phyloP scores from a whole-genome alignment of 2,113 vertebrate genomes.

The Neopipo cinnamomea region DNA sequence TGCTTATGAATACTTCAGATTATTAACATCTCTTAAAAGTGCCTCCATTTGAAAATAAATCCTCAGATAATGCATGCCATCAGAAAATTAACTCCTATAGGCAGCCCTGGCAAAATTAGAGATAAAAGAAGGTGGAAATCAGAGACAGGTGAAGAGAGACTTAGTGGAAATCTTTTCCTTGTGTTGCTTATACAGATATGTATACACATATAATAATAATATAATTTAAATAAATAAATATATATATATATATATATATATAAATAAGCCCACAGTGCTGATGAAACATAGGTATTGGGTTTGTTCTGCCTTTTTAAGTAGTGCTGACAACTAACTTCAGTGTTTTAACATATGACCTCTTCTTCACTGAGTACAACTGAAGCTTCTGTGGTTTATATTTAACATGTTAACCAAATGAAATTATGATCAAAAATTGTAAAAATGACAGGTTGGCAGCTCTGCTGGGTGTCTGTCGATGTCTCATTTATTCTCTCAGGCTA shows the following conservation, averaged over 20 bases:
- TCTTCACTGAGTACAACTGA: background rate
- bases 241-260: no score
- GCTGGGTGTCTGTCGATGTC: background rate
- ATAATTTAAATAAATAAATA: background rate
- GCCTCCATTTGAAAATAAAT: background rate
- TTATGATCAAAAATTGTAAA: background rate
- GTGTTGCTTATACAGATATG: background rate
- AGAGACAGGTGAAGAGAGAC: background rate
- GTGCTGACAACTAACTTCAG: fast-evolving
- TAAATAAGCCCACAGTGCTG: background rate
- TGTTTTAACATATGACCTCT: background rate
- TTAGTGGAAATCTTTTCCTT: background rate
- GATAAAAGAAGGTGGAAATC: background rate
- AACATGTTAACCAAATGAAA: background rate
- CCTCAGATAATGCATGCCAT: background rate
- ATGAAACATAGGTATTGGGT: background rate
- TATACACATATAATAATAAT: background rate
- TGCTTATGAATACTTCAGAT: background rate
- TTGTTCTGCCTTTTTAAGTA: background rate
- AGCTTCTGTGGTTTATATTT: background rate
- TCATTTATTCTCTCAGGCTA: background rate
- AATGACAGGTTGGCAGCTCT: background rate
- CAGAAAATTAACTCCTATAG: background rate
- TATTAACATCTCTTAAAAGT: background rate
- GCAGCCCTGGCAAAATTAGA: background rate